phyloP scores from a whole-genome alignment of 1,140 invertebrate species.

The Megathymus violae region DNA sequence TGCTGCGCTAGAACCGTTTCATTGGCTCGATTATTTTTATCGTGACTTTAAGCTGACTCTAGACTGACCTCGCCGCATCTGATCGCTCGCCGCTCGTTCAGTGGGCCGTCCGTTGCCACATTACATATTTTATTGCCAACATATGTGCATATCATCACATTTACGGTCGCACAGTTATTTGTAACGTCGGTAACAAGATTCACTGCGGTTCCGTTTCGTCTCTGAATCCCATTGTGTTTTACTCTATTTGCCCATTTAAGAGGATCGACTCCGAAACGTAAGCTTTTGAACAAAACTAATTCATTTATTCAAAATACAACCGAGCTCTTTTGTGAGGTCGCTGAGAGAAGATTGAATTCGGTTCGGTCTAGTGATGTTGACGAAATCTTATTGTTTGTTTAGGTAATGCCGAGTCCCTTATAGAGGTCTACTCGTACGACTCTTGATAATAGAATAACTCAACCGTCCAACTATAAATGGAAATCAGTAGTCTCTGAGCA shows the following conservation, averaged over 20 bases:
- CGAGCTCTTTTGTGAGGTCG: constrained; percentile 23
- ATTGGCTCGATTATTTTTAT: no score
- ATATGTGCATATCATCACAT: no score
- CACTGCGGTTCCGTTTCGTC: background rate
- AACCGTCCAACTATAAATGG: no score
- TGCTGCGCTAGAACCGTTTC: no score
- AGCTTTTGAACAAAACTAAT: constrained; percentile 28
- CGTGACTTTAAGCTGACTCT: no score
- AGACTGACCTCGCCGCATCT: no score
- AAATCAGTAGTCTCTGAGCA: background rate
- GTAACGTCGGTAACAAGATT: background rate
- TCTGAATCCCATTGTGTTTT: no score
- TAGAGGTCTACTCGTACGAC: no score
- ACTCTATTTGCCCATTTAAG: constrained; percentile 15
- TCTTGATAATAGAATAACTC: no score
- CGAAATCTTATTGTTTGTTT: constrained; percentile 31
- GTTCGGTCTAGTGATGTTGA: constrained; percentile 14
- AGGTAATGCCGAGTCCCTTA: background rate
- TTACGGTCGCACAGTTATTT: background rate
- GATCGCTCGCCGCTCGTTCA: no score
- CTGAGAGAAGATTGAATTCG: constrained; percentile 3
- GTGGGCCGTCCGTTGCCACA: no score
- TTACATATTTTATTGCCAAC: no score
- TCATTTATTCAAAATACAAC: constrained; percentile 27
- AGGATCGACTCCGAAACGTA: constrained; percentile 18